Percentiles rank a stretch among this genome's conserved stretches.
These are phyloP conservation scores for Leptinotarsa texana DNA, from an alignment of 1,140 invertebrate species.

Conservation along the genomic window DNA sequence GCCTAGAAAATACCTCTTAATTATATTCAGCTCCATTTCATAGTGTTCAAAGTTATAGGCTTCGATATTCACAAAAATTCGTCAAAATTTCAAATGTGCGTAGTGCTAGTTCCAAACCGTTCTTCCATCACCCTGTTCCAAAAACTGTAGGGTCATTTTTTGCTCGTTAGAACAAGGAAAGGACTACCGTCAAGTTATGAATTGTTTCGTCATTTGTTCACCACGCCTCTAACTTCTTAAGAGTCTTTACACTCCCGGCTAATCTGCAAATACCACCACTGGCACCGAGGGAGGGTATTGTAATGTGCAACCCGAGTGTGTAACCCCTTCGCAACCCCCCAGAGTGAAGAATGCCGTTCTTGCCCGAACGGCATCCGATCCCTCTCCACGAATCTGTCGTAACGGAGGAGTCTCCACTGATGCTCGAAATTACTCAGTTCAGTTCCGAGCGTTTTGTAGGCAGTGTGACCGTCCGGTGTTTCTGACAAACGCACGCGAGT, in stretches of 20 bases:
- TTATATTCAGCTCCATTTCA: no score
- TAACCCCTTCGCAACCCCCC: constrained; percentile 42
- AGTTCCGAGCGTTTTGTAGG: constrained; percentile 12
- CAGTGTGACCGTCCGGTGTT: neutral
- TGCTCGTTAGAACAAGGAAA: constrained; percentile 7
- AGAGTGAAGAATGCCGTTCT: constrained; percentile 26
- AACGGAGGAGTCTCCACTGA: constrained; percentile 17
- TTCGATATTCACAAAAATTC: no score
- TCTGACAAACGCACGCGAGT: neutral
- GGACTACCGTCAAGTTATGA: constrained; percentile 14
- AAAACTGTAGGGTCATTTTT: constrained; percentile 18
- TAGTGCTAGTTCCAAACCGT: neutral
- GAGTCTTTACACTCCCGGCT: constrained; percentile 4
- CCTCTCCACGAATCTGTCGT: constrained; percentile 25
- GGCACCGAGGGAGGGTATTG: constrained; percentile 19
- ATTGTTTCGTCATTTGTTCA: constrained; percentile 28
- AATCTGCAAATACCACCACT: constrained; percentile 28
- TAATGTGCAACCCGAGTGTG: constrained; percentile 16
- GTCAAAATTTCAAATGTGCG: no score
- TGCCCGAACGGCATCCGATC: constrained; percentile 30
- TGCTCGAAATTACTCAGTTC: constrained; percentile 26
- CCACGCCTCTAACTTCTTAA: neutral
- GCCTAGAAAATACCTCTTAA: no score
- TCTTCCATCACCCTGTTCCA: constrained; percentile 14
- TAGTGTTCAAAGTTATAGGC: no score